Evolutionary conservation across 2,797 vertebrate species (phyloP).

Genomic region (Telmatherina bonti): DNA sequence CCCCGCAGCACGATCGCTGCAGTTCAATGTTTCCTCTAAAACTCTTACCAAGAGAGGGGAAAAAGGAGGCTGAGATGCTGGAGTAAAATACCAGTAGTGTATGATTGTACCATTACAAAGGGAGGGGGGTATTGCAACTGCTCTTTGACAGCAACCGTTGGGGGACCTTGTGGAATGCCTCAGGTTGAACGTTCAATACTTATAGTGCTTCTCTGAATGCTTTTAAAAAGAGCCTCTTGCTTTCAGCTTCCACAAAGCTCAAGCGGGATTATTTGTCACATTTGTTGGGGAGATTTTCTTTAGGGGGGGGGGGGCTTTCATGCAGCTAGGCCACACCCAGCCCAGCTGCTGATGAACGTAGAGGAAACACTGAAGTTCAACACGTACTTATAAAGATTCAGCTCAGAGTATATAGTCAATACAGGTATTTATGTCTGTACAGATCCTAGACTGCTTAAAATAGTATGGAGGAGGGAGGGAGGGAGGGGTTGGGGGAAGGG

Average conservation of each 20-base stretch:
- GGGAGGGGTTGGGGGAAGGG: constrained; percentile 24
- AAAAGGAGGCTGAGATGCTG: constrained; percentile 49
- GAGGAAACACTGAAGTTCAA: constrained; percentile 81
- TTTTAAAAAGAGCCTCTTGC: constrained; percentile 56
- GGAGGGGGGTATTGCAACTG: constrained; percentile 60
- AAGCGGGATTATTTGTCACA: constrained; percentile 12
- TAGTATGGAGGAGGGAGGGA: constrained; percentile 61
- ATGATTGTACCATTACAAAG: constrained; percentile 49
- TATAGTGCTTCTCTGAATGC: constrained; percentile 35
- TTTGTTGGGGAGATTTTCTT: constrained; percentile 31
- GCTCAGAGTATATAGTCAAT: constrained; percentile 82
- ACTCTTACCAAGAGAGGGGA: constrained; percentile 47
- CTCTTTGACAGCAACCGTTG: constrained; percentile 51
- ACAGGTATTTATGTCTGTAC: constrained; percentile 82
- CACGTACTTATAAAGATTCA: constrained; percentile 81
- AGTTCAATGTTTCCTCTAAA: constrained; percentile 77
- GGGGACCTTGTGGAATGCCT: constrained; percentile 50
- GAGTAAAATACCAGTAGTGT: constrained; percentile 63
- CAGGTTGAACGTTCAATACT: constrained; percentile 15
- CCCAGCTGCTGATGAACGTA: constrained; percentile 60
- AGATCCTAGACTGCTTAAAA: constrained; percentile 75
- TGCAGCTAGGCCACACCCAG: constrained; percentile 9
- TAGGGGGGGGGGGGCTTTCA: constrained; percentile 9
- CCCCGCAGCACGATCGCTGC: constrained; percentile 47
- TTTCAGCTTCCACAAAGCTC: constrained; percentile 56